These are phyloP conservation scores for Pachycephus smyrnensis DNA, from an alignment of 2,888 invertebrate species.

Conservation along the genomic window DNA sequence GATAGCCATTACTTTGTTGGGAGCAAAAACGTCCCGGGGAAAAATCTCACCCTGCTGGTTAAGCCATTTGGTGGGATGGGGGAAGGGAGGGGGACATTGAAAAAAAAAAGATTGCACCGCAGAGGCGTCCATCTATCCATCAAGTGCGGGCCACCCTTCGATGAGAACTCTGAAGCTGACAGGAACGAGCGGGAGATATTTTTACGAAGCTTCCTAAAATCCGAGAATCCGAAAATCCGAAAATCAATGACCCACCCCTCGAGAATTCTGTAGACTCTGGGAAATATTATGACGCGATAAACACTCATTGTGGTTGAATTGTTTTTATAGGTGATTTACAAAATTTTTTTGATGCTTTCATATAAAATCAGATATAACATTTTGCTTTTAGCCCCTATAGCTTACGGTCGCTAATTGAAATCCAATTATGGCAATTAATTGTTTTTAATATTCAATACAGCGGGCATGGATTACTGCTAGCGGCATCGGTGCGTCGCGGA, in stretches of 20 bases:
- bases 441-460: slow-evolving; percentile 41
- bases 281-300: not conserved
- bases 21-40: not conserved
- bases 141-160: slow-evolving; percentile 17
- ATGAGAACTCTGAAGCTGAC: slow-evolving; percentile 11
- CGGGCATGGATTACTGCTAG: slow-evolving; percentile 11
- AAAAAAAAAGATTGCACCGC: slow-evolving; percentile 27
- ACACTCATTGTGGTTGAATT: not conserved
- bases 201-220: not conserved
- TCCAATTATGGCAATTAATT: slow-evolving; percentile 63
- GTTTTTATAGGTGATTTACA: not conserved
- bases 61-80: not conserved
- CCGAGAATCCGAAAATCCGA: not conserved
- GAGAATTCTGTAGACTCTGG: not conserved
- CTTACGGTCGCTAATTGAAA: slow-evolving; percentile 58
- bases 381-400: slow-evolving; percentile 20
- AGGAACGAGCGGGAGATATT: not conserved
- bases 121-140: slow-evolving; percentile 24
- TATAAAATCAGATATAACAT: not conserved
- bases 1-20: not conserved
- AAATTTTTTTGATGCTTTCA: no score
- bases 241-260: not conserved
- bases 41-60: slow-evolving; percentile 10
- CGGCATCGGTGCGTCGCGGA: slow-evolving; percentile 6
- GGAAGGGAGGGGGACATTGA: not conserved